A percentile compares a stretch with the other conserved stretches of the same genome.
These are phyloP conservation scores for Stegostoma tigrinum DNA, from an alignment of 2,113 vertebrate species.

Conservation along the genomic window DNA sequence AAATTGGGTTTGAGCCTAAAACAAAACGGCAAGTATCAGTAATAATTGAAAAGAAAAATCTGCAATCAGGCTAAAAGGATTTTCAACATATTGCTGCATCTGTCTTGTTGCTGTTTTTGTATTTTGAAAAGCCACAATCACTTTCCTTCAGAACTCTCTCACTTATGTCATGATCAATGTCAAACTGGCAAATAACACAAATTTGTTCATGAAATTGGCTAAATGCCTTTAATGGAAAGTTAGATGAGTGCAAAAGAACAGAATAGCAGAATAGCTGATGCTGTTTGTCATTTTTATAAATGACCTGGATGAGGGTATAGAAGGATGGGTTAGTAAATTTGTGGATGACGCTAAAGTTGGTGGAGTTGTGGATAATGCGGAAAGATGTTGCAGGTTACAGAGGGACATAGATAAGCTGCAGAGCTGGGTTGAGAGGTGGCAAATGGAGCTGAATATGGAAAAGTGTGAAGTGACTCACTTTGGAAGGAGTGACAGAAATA, in stretches of 20 bases:
- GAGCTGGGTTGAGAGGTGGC: too few species aligned
- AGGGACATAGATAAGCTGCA: too few species aligned
- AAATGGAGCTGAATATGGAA: too few species aligned
- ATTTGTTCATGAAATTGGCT: background rate
- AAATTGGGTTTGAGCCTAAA: background rate
- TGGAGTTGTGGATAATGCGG: too few species aligned
- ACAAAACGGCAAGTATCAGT: background rate
- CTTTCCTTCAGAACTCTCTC: background rate
- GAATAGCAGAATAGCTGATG: background rate
- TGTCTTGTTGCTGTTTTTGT: background rate
- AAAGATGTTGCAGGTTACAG: too few species aligned
- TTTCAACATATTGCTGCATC: background rate
- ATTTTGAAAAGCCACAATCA: background rate
- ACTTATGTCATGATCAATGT: background rate
- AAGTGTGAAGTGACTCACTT: too few species aligned
- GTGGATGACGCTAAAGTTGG: too few species aligned
- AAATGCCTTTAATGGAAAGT: background rate
- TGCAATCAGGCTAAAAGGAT: background rate
- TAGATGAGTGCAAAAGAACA: background rate
- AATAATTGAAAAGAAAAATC: background rate
- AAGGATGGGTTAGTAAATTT: too few species aligned
- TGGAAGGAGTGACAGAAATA: too few species aligned
- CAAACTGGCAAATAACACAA: background rate
- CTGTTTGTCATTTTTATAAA: too few species aligned
- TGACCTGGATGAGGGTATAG: too few species aligned